Evolutionary conservation across 2,888 invertebrate species (phyloP).

Genomic region (Octonoba sinensis): DNA sequence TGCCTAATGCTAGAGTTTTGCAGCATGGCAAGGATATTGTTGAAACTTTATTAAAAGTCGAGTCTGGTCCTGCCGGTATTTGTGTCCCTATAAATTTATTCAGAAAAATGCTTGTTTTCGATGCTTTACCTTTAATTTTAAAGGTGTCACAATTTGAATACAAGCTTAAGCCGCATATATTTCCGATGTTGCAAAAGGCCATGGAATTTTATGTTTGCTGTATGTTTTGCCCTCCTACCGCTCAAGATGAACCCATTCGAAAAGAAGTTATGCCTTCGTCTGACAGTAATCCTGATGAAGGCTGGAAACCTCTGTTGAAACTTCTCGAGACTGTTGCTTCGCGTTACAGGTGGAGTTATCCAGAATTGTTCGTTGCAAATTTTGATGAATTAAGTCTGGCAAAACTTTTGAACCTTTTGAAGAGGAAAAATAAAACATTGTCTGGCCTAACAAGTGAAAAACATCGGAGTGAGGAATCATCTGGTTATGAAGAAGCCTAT

Average conservation of each 20-base stretch:
- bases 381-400: slow-evolving; percentile 44
- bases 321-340: slow-evolving; percentile 43
- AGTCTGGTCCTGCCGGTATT: slow-evolving; percentile 25
- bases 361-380: slow-evolving; percentile 53
- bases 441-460: slow-evolving; percentile 43
- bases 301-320: slow-evolving; percentile 48
- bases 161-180: slow-evolving; percentile 78
- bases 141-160: slow-evolving; percentile 75
- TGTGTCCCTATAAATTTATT: slow-evolving; percentile 36
- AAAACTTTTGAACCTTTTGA: slow-evolving; percentile 35
- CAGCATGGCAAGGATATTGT: slow-evolving; percentile 54
- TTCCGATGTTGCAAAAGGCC: slow-evolving; percentile 81
- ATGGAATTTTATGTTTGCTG: slow-evolving; percentile 81
- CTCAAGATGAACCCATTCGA: slow-evolving; percentile 34
- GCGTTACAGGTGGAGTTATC: slow-evolving; percentile 42
- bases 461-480: slow-evolving; percentile 45
- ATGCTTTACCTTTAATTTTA: slow-evolving; percentile 84
- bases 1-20: slow-evolving; percentile 41
- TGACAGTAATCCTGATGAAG: slow-evolving; percentile 40
- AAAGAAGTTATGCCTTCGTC: slow-evolving; percentile 36
- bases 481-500: slow-evolving; percentile 72
- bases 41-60: slow-evolving; percentile 40
- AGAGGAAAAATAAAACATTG: slow-evolving; percentile 50
- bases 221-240: slow-evolving; percentile 69
- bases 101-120: slow-evolving; percentile 77